Evolutionary conservation across 2,797 vertebrate genomes (phyloP).

Genomic region (Pygocentrus nattereri): DNA sequence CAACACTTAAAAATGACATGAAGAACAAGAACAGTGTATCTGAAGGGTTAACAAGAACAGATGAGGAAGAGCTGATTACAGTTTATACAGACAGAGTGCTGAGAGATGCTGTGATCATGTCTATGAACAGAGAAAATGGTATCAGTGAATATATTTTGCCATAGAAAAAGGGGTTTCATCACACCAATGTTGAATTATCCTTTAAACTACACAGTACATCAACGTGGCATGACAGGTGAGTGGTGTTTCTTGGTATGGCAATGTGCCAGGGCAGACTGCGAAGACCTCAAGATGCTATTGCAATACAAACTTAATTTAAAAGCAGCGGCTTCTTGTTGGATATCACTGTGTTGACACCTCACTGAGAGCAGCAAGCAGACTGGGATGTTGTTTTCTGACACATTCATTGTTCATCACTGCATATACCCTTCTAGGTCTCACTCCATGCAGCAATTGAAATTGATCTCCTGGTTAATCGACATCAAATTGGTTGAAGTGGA

Average conservation of each 20-base stretch:
- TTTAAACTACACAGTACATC: conserved; percentile 45
- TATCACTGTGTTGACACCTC: conserved; percentile 43
- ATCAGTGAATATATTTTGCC: not conserved
- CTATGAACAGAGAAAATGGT: not conserved
- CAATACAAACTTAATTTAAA: conserved; percentile 52
- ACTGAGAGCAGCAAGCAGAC: conserved; percentile 35
- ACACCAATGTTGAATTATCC: conserved; percentile 13
- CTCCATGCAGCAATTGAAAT: conserved; percentile 56
- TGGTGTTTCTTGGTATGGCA: conserved; percentile 14
- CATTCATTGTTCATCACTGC: conserved; percentile 59
- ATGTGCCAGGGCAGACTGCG: not conserved
- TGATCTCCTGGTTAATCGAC: conserved; percentile 62
- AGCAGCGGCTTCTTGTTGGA: conserved; percentile 25
- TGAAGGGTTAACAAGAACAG: not conserved
- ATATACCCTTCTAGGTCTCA: conserved; percentile 38
- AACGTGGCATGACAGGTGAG: conserved; percentile 46
- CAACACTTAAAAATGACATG: too few species aligned
- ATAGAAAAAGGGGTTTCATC: not conserved
- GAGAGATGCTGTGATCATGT: not conserved
- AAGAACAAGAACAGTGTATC: not conserved
- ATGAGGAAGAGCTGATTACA: not conserved
- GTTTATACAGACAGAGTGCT: not conserved
- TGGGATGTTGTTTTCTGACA: conserved; percentile 55
- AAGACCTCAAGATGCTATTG: conserved; percentile 24
- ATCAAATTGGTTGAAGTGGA: conserved; percentile 58